Base-by-base conservation (phyloP, 2,888 invertebrate genomes). In the Ichneumoninae sp. region DNA sequence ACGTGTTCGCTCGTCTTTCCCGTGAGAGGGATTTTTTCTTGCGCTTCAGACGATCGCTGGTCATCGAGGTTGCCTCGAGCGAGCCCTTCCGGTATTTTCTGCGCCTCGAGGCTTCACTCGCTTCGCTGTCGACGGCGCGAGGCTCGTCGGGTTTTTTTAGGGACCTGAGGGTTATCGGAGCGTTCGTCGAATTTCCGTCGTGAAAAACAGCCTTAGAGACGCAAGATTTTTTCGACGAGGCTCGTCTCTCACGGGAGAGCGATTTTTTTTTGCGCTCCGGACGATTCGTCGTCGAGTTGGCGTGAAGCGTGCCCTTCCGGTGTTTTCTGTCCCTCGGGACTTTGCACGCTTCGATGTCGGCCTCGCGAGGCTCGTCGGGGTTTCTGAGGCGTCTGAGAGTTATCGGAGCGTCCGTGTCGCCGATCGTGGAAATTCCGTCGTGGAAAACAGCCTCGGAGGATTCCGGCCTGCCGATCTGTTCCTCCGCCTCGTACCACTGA, bases 401-500 rank as follows among this genome's bases (percentile, higher is more conserved):
- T 16, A 70, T 62, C 4, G 70, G 81, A 44, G 36, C 22, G 6
- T 76, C 74, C 16, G 83, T 74, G 13, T 83, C 83, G 26, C 82
- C 79, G 33, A 69, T 84, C 30, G 22, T 44, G 10, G 52, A 54
- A 69, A 30, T 76, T 72, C 47, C 71, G 40, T 79, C 72, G 72
- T 3, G 69, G 22, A 44, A 7, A 16, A 40, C 40, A 30, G 72
- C 50, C 13, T 83, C 80, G 66, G 76, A 76, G 3, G 54, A 54
- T 19, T 82, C 72, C 7, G 57, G 47, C 19, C 80, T 26, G 16
- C 66, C 47, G 44, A 77, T 72, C 44, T 83, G 80, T 44, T 84
- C 81, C 50, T 87, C 81, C 13, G 86, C 74, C 10, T 79, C 60
- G 69, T 60, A 86, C 87, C 87, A 88, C 8, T 88, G 83, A 60